Evolutionary conservation across 1,140 invertebrate genomes (phyloP).

Genomic region (Leptinotarsa defecta): DNA sequence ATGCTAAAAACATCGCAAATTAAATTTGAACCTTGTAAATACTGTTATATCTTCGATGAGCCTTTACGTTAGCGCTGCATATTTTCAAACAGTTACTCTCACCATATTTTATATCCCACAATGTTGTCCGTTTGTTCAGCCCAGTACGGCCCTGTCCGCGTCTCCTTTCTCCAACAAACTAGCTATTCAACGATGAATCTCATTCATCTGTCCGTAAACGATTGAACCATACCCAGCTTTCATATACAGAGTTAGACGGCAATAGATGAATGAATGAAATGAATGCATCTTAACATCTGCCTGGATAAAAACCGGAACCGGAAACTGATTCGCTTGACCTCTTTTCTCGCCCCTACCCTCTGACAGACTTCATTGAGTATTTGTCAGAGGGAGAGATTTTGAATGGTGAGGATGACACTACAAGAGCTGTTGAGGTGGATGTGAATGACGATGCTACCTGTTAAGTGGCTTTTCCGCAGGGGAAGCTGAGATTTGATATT

Average conservation of each 20-base stretch:
- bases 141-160: constrained; percentile 35
- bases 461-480: too few species aligned
- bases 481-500: too few species aligned
- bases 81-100: too few species aligned
- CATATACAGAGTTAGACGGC: constrained; percentile 60
- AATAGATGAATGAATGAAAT: constrained; percentile 47
- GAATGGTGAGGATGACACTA: not conserved
- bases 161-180: constrained; percentile 54
- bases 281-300: constrained; percentile 12
- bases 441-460: too few species aligned
- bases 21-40: too few species aligned
- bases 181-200: constrained; percentile 45
- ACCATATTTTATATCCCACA: too few species aligned
- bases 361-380: constrained; percentile 10
- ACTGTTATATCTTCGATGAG: too few species aligned
- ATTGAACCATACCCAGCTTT: constrained; percentile 52
- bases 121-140: not conserved
- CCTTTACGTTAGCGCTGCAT: too few species aligned
- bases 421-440: not conserved
- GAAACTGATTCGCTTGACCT: constrained; percentile 13
- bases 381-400: not conserved
- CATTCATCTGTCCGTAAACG: constrained; percentile 24
- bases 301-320: constrained; percentile 14
- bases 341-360: not conserved
- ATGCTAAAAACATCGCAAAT: too few species aligned